Evolutionary conservation across 2,888 invertebrate genomes (phyloP).

Genomic region (Subacronicta megacephala): DNA sequence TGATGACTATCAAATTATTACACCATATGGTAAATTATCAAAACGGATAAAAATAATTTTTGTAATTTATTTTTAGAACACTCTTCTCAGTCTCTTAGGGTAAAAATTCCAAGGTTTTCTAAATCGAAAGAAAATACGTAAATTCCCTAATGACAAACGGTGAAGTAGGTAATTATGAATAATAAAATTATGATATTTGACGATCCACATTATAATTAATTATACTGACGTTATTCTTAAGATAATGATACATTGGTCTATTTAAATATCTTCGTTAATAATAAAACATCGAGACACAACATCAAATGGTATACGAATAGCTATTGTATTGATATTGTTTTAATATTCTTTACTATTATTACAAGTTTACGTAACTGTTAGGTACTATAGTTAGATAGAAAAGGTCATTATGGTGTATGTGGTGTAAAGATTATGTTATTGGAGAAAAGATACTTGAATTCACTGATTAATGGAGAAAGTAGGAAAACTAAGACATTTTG

Average conservation of each 20-base stretch:
- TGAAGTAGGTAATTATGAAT: constrained; percentile 47
- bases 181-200: constrained; percentile 51
- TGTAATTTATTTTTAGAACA: constrained; percentile 84
- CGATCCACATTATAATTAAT: constrained; percentile 32
- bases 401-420: constrained; percentile 1
- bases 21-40: constrained; percentile 39
- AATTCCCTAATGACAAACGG: constrained; percentile 44
- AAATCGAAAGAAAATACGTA: constrained; percentile 44
- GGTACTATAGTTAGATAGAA: constrained; percentile 50
- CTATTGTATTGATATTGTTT: constrained; percentile 67
- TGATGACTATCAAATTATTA: constrained; percentile 41
- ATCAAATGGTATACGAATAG: constrained; percentile 72
- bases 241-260: constrained; percentile 69
- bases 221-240: constrained; percentile 42
- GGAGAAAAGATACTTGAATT: constrained; percentile 8
- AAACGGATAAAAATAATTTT: constrained; percentile 62
- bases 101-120: constrained; percentile 78
- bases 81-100: constrained; percentile 88
- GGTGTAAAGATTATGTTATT: background rate
- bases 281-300: constrained; percentile 81
- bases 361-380: constrained; percentile 42
- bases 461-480: constrained; percentile 3
- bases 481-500: too few species aligned
- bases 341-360: constrained; percentile 48
- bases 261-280: constrained; percentile 64